These are phyloP conservation scores for Drosophila kambysellisi DNA, from an alignment of 2,888 invertebrate genomes.

Conservation along the genomic window DNA sequence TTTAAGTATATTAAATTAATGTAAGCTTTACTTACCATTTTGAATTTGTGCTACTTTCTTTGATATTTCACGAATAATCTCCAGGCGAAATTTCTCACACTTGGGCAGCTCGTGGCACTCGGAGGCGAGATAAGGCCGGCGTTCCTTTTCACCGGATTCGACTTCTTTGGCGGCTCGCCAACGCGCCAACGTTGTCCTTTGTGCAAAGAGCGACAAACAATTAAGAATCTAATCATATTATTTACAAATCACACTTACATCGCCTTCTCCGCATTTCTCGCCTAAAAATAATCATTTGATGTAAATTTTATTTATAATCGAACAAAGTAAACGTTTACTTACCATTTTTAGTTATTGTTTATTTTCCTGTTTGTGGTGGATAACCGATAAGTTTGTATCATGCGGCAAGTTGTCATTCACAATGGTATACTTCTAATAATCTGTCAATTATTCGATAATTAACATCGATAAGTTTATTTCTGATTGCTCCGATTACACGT, in stretches of 20 bases:
- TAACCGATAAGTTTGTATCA: constrained; percentile 10
- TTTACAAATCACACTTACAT: constrained; percentile 89
- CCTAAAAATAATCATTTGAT: constrained; percentile 87
- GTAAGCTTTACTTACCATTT: constrained; percentile 88
- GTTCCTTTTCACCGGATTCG: constrained; percentile 93
- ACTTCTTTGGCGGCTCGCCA: constrained; percentile 99
- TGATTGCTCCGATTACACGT: not conserved
- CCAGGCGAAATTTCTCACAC: constrained; percentile 98
- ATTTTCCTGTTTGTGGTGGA: constrained; percentile 37
- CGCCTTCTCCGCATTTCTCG: constrained; percentile 98
- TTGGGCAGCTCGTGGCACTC: constrained; percentile 96
- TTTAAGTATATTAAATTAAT: no score
- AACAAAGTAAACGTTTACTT: constrained; percentile 45
- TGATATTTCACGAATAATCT: constrained; percentile 98
- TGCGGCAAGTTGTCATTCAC: constrained; percentile 36
- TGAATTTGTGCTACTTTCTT: constrained; percentile 99
- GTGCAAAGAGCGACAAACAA: not conserved
- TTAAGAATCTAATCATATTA: not conserved
- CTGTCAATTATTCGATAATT: not conserved
- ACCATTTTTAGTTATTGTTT: constrained; percentile 65
- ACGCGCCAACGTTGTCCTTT: constrained; percentile 96
- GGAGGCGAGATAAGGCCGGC: constrained; percentile 96
- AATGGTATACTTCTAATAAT: not conserved
- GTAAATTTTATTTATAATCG: constrained; percentile 13
- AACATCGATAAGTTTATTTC: not conserved